Percentiles rank a stretch among this genome's conserved stretches.
phyloP scores from a whole-genome alignment of 2,888 invertebrate species.

The Nycteola revayana region DNA sequence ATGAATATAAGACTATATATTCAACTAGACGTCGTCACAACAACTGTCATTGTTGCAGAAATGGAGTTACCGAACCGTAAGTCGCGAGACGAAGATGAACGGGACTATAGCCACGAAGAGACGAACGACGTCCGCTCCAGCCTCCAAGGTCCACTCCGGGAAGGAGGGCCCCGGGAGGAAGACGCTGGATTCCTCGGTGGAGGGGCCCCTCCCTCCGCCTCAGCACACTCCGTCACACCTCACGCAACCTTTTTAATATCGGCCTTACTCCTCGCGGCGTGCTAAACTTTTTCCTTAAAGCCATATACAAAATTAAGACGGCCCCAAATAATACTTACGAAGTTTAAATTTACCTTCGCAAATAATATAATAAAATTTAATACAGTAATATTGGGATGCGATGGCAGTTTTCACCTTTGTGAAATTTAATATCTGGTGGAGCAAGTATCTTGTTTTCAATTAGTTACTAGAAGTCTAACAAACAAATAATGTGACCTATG shows the following conservation, averaged over 20 bases:
- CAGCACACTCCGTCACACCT: conserved; percentile 41
- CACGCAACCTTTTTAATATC: conserved; percentile 64
- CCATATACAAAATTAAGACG: conserved; percentile 54
- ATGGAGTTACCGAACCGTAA: conserved; percentile 83
- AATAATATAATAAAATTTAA: too few species aligned
- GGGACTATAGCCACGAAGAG: conserved; percentile 60
- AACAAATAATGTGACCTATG: too few species aligned
- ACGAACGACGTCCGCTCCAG: conserved; percentile 83
- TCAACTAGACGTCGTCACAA: too few species aligned
- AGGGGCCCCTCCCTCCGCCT: conserved; percentile 47
- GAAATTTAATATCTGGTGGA: too few species aligned
- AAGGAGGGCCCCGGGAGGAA: conserved; percentile 77
- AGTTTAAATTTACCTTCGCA: too few species aligned
- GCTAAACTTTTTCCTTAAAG: conserved; percentile 62
- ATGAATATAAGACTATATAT: too few species aligned
- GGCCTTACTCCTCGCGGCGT: conserved; percentile 54
- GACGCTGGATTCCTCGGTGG: conserved; percentile 71
- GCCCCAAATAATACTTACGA: conserved; percentile 9
- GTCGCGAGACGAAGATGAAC: conserved; percentile 71
- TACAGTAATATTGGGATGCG: too few species aligned
- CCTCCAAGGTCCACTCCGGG: conserved; percentile 85
- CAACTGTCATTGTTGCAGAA: conserved; percentile 65
- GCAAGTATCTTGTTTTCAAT: too few species aligned
- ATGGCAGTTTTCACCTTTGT: too few species aligned
- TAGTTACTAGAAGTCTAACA: too few species aligned